Evolutionary conservation across 1,140 invertebrate species (phyloP), one percentile per base, ranked within the genome.

Genomic region (Asobara japonica): DNA sequence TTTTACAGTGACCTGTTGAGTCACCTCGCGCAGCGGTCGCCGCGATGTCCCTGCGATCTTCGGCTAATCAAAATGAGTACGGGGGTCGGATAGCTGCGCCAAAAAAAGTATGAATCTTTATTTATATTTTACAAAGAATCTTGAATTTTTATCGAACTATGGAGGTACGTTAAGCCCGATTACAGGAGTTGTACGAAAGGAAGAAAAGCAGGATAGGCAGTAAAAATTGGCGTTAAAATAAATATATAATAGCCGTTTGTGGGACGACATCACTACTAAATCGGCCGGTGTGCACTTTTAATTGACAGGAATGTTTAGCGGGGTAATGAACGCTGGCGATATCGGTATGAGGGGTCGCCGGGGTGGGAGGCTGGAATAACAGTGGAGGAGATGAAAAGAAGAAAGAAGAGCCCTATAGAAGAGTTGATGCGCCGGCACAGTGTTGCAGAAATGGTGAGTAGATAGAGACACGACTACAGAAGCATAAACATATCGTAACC

Each of bases 291-390:
- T 78, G 80, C 79, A 83, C 81, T 84, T 84, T 85, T 86, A 87
- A 87, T 86, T 86, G 84, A 86, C 86, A 87, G 83, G 74, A 85
- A 86, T 85, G 84, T 87, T 86, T 85, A 85, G 82, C 84, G 78
- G 33, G 30, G 80, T 86, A 86, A 86, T 84, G 81, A 86, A 84
- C 81, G 80, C 78, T 73, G 25, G 31, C 13, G 71, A 48, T 48
- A 48, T n/a, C n/a, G 60, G 51, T 20, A 29, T 33, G 60, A 51
- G 62, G 31, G 65, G 61, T 69, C 51, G 27, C 10, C 13, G 66
- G 72, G 22, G 64, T 2, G 68, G 25, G 65, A 51, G 25, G 76
- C 71, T 75, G 71, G 74, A 62, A 38, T 25, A 65, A 61, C 65
- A 65, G 65, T 18, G 78, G 74, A 78, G 82, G 76, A 66, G 29